Evolutionary conservation across 2,888 invertebrate genomes (phyloP), one percentile per base, ranked within the genome.

Genomic region (Platerodrilus igneus): DNA sequence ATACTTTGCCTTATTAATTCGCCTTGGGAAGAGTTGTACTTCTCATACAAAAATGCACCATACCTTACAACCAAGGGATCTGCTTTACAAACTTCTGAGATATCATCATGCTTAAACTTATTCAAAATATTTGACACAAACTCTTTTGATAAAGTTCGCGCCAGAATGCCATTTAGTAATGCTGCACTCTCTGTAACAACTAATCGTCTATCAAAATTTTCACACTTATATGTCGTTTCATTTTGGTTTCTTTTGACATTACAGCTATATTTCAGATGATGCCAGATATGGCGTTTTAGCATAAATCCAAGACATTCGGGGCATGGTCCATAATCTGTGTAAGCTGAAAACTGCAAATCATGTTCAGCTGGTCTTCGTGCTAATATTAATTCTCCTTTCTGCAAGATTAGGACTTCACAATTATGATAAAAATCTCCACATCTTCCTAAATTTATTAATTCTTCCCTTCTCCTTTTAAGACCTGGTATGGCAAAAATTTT

Each of bases 251-350:
- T 26, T 19, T 26, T 35, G 2, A 9, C 9, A 7, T n/a, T 28
- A 19, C 21, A 27, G 14, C 21, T 20, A 28, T 15, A 33, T 28
- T 36, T 36, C 3, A 36, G 2, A 14, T 36, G 36, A 19, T 36
- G 27, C 36, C 36, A 36, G 2, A 28, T 17, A 28, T 28, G 21
- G 20, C 28, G 27, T 9, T 27, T 26, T 3, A 20, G n/a, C 36
- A 36, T 29, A 18, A 37, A 37, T 2, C 36, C 29, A 8, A 37
- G 22, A 22, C 36, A 37, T 2, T 29, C 15, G 7, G 36, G 36
- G 22, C 36, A 37, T 9, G 36, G 36, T 4, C 29, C 36, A 29
- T 18, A 37, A 16, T 37, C 36, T 2, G 7, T 11, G 8, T 29
- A 37, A 10, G 7, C 3, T n/a, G n/a, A n/a, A n/a, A n/a, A n/a